These are phyloP conservation scores for Hyles lineata DNA, from an alignment of 2,888 invertebrate species.

Conservation along the genomic window DNA sequence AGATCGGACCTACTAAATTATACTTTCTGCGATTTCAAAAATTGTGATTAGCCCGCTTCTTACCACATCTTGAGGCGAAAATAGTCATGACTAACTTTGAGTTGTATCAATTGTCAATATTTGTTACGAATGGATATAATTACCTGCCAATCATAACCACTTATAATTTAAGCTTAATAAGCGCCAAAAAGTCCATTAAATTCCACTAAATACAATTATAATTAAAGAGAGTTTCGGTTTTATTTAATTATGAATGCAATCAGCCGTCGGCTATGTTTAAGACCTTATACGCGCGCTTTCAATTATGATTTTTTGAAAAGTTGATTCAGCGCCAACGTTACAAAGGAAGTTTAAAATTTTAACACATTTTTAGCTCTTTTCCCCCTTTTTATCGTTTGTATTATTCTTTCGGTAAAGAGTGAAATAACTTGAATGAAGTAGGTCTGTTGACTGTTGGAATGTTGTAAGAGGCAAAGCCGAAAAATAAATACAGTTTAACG, in stretches of 20 bases:
- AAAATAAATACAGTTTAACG: too few relatives aligned
- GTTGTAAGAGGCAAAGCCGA: neutral
- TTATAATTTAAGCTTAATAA: neutral
- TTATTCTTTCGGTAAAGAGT: neutral
- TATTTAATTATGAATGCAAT: neutral
- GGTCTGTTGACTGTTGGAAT: neutral
- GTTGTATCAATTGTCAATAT: too few relatives aligned
- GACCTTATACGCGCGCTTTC: constrained; percentile 12
- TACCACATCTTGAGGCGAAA: too few relatives aligned
- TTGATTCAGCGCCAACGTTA: constrained; percentile 17
- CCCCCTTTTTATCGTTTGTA: neutral
- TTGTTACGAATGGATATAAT: too few relatives aligned
- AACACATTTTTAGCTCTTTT: neutral
- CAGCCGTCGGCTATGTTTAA: constrained; percentile 16
- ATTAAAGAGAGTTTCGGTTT: neutral
- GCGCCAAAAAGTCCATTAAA: neutral
- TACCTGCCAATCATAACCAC: too few relatives aligned
- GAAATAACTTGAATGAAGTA: neutral
- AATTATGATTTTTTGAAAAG: constrained; percentile 22
- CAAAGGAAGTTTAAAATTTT: constrained; percentile 11
- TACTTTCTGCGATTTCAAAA: too few relatives aligned
- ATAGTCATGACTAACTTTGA: too few relatives aligned
- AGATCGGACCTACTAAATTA: too few relatives aligned
- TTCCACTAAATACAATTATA: neutral
- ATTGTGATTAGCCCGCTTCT: too few relatives aligned